phyloP scores from a whole-genome alignment of 1,140 invertebrate genomes.

The Drosophila setifemur region DNA sequence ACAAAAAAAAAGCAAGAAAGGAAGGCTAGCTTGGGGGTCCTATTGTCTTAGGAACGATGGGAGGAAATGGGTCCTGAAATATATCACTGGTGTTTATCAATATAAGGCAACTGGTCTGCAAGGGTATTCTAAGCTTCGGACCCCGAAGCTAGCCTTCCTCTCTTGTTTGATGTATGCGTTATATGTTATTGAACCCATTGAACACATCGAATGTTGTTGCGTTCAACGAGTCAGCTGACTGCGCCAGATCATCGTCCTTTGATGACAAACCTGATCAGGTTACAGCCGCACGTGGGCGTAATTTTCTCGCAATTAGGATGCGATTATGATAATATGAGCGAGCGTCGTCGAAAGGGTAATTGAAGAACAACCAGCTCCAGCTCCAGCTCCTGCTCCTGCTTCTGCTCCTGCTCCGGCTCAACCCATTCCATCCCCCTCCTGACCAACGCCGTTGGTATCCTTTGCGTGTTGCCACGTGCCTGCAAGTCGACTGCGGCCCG shows the following conservation, averaged over 20 bases:
- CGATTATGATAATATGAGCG: conserved; percentile 80
- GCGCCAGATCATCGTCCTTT: conserved; percentile 38
- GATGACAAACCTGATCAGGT: conserved; percentile 72
- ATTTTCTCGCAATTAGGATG: conserved; percentile 82
- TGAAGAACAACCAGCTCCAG: conserved; percentile 52
- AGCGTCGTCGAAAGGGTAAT: conserved; percentile 69
- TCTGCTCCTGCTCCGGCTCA: background rate
- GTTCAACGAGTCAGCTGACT: conserved; percentile 9
- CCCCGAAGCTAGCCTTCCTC: too few relatives aligned
- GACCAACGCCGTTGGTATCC: conserved; percentile 6
- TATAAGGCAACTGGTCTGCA: too few relatives aligned
- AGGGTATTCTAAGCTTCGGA: too few relatives aligned
- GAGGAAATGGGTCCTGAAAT: too few relatives aligned
- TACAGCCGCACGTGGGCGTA: conserved; percentile 81
- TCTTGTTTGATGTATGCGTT: too few relatives aligned
- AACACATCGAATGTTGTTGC: background rate
- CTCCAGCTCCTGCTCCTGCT: background rate
- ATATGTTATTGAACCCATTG: background rate
- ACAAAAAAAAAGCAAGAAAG: too few relatives aligned
- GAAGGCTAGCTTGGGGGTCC: too few relatives aligned
- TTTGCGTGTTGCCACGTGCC: conserved; percentile 58
- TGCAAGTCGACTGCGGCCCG: conserved; percentile 46
- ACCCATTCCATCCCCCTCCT: conserved; percentile 20
- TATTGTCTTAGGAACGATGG: too few relatives aligned
- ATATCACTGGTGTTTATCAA: too few relatives aligned